A percentile compares a stretch with the other conserved stretches of the same genome.
phyloP scores from a whole-genome alignment of 1,140 invertebrate genomes.

The Drosophila teissieri region DNA sequence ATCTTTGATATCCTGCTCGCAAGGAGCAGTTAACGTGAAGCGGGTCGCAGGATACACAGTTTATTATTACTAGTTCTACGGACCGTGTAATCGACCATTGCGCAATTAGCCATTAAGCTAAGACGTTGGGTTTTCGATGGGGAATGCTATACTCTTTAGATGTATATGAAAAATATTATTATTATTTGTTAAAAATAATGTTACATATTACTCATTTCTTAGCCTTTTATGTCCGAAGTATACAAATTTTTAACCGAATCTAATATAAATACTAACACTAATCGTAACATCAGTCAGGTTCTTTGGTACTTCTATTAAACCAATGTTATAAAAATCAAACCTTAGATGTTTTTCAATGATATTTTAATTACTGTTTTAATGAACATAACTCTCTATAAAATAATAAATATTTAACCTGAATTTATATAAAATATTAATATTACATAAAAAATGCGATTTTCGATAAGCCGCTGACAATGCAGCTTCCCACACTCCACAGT shows the following conservation, averaged over 20 bases:
- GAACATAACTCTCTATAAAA: background rate
- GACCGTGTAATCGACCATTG: background rate
- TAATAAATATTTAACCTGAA: background rate
- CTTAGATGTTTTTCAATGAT: no score
- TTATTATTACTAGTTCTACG: background rate
- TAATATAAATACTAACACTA: no score
- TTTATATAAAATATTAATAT: no score
- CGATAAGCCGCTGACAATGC: background rate
- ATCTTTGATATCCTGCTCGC: slow-evolving; percentile 58
- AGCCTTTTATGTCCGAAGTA: no score
- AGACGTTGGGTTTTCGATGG: background rate
- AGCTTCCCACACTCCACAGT: background rate
- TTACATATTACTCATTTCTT: background rate
- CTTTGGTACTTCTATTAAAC: no score
- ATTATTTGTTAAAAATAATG: no score
- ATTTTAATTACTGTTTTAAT: no score
- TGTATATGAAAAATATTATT: background rate
- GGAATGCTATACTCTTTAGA: background rate
- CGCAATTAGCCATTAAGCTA: slow-evolving; percentile 40
- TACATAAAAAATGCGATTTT: background rate
- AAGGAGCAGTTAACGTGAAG: slow-evolving; percentile 36
- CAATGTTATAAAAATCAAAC: no score
- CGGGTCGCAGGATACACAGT: slow-evolving; percentile 2
- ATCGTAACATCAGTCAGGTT: no score
- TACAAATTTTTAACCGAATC: no score